phyloP scores from a whole-genome alignment of 2,888 invertebrate species.

The Portevinia maculata region DNA sequence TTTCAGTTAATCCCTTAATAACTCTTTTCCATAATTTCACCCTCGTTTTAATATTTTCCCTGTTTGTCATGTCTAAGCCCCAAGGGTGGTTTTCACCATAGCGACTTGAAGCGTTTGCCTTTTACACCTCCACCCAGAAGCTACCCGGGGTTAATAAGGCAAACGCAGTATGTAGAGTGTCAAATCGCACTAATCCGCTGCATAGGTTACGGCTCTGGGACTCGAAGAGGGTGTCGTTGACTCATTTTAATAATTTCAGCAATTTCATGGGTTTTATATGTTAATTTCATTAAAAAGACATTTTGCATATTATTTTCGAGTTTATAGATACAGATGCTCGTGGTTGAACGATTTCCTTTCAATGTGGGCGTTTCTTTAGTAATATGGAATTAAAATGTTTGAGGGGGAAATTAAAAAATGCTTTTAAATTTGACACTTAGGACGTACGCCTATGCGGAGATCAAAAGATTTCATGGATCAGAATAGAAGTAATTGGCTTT shows the following conservation, averaged over 20 bases:
- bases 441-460: conserved; percentile 27
- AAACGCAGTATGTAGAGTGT: conserved; percentile 46
- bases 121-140: conserved; percentile 62
- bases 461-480: conserved; percentile 65
- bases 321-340: conserved; percentile 35
- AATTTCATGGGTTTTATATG: conserved; percentile 73
- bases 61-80: conserved; percentile 54
- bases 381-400: conserved; percentile 43
- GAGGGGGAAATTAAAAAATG: conserved; percentile 38
- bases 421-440: conserved; percentile 44
- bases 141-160: conserved; percentile 66
- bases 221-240: conserved; percentile 41
- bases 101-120: conserved; percentile 67
- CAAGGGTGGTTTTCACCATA: conserved; percentile 61
- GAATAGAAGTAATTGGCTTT: conserved; percentile 56
- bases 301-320: conserved; percentile 60
- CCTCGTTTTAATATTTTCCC: conserved; percentile 69
- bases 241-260: conserved; percentile 72
- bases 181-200: conserved; percentile 71
- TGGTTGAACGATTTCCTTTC: conserved; percentile 27
- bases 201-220: conserved; percentile 61
- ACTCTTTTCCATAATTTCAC: conserved; percentile 75
- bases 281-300: conserved; percentile 74
- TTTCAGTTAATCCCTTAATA: conserved; percentile 75
- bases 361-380: conserved; percentile 47